Base-by-base conservation (phyloP, 1,140 invertebrate species). In the Drosophila pectinifera region DNA sequence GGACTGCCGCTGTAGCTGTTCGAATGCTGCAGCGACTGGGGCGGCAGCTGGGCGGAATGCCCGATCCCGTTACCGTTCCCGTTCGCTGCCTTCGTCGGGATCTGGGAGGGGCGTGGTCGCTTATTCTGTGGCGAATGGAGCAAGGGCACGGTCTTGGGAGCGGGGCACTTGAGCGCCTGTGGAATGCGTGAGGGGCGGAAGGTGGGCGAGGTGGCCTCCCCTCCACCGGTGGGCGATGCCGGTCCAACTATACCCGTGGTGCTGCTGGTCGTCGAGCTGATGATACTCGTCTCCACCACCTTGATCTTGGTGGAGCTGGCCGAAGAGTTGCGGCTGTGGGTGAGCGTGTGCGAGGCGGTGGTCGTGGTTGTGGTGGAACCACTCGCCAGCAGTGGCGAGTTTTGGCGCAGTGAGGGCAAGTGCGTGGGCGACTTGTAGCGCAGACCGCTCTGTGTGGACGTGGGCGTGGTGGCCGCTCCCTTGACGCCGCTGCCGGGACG, bases 161-260 rank as follows among this genome's bases (percentile, higher is more conserved):
- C 78, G 26, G 74, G 75, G 24, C 78, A 72, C 55, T 91, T 90
- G 10, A 88, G 75, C 22, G 90, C 91, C 49, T 91, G 91, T 80
- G 92, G 92, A 88, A 92, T 92, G 74, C 92, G 91, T 69, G 92
- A 92, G 22, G 91, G 91, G 58, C 91, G 90, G 70, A 80, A 83
- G 68, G 78, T 84, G 8, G 90, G 85, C 57, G 91, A 91, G 36
- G 85, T 90, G 31, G 83, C 79, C 45, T 77, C 82, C n/a, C 59
- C 54, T 28, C 62, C 74, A 7, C 49, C 62, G n/a, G 65, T 76
- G n/a, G 67, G 68, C 39, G 72, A 67, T n/a, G 73, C 78, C n/a
- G 61, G 64, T 1, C 64, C 64, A 13, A 68, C 61, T 42, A 68
- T 65, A 16, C 61, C 61, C 36, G 59, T 51, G 61, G 45, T 16